Base-by-base conservation (phyloP, 2,113 vertebrate species). In the Murina feae region DNA sequence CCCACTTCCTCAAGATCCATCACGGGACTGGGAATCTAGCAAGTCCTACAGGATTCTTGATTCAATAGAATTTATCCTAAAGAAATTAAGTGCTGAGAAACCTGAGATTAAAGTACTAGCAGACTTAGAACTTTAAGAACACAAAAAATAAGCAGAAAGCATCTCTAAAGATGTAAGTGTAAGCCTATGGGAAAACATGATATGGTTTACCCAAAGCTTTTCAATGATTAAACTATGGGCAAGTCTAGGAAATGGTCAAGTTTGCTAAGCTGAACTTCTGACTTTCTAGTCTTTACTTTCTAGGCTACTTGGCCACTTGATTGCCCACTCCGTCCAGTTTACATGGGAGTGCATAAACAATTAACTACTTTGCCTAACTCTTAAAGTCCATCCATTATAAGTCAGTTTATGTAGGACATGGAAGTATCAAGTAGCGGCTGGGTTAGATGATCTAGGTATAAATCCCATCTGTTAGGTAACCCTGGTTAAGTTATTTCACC, bases 121-220 rank as follows among this genome's bases (percentile, higher is more conserved):
- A 88, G 28, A 58, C 6, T 35, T 49, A 42, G 39, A 93, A 68
- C 21, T 44, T 90, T 63, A 65, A 81, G 71, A 69, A 92, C 30
- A 81, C 10, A 55, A 69, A 92, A 94, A 92, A 91, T 49, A 60
- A 87, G 23, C 51, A 93, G 42, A 79, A 92, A 88, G 20, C 2
- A 71, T 74, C 44, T 91, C 32, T 81, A 84, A 66, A 79, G 53
- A 88, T 20, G n/a, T 89, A 90, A 58, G 39, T 42, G 2, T 47
- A 78, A 69, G 25, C 20, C 83, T 63, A 30, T 72, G 66, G 32
- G 25, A 91, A 94, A 68, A 42, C 18, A 79, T 12, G 0, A 8
- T 80, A 20, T 92, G 82, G 90, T 89, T 89, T 89, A 69, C 39
- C 13, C 28, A 53, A 32, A 86, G 21, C 7, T 96, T 96, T 95